Evolutionary conservation across 2,888 invertebrate genomes (phyloP), one percentile per base, ranked within the genome.

Genomic region (Thyatira batis): DNA sequence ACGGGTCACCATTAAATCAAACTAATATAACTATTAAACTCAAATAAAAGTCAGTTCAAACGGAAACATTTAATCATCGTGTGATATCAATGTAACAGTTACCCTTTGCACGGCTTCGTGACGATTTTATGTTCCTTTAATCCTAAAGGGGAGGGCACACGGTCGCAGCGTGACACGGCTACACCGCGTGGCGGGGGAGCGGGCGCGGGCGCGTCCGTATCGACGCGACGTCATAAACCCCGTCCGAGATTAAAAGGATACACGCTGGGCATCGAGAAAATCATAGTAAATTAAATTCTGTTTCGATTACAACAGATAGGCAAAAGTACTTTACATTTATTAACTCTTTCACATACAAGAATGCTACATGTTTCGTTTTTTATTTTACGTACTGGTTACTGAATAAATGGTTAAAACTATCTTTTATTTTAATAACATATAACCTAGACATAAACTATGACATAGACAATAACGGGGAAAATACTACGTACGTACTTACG

Each of bases 1-100:
- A 30, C 9, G 3, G n/a, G 33, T 33, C 39, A 39, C 13, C 2
- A n/a, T 3, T 39, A 8, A 5, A 39, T 39, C 3, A 17, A 33
- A 5, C 33, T 33, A 33, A 33, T 50, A 51, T 43, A 45, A 56
- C 64, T 60, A 71, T 78, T 70, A 73, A 72, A 73, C 60, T 55
- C 56, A 71, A 76, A 76, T 76, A 69, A 69, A 67, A 71, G 27
- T 43, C 44, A 54, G 28, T 44, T 48, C 28, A 51, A 30, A 51
- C 44, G 51, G 54, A 45, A 54, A 54, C 44, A 54, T 54, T 54
- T 51, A 51, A 25, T 82, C 80, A 72, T 77, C 78, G 77, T 80
- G 80, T 67, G 82, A 80, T 76, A 68, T 70, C 65, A 61, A 55
- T 55, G 50, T 55, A 51, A 50, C 54, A 59, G 54, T 54, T 54